phyloP scores from a whole-genome alignment of 2,797 vertebrate genomes.

The Macrochelys suwanniensis region DNA sequence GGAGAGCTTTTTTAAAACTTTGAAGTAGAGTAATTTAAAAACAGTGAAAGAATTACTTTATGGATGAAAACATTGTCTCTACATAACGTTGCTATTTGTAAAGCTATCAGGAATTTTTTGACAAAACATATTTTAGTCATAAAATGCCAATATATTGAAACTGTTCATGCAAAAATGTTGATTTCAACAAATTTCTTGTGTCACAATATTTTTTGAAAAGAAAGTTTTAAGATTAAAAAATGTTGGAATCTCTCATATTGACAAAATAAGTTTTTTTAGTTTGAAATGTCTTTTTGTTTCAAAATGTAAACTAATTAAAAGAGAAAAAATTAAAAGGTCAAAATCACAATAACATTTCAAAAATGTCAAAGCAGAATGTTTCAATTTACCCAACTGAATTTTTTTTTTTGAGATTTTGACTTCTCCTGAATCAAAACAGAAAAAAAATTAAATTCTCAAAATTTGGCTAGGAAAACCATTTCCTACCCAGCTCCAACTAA shows the following conservation, averaged over 20 bases:
- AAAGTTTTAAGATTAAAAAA: background rate
- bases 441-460: background rate
- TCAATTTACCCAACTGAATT: background rate
- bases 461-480: background rate
- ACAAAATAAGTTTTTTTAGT: background rate
- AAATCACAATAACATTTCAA: fast-evolving
- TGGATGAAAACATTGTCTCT: background rate
- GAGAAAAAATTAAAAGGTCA: background rate
- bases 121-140: background rate
- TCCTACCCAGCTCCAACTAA: background rate
- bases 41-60: background rate
- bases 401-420: background rate
- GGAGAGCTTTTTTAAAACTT: background rate
- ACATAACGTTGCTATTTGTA: background rate
- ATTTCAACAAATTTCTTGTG: background rate
- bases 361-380: background rate
- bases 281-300: background rate
- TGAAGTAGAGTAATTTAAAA: background rate
- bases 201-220: background rate
- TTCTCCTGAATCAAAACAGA: background rate
- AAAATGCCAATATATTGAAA: background rate
- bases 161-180: background rate
- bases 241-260: background rate
- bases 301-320: background rate
- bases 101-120: background rate